Evolutionary conservation across 2,888 invertebrate genomes (phyloP).

Genomic region (Plagodis pulveraria): DNA sequence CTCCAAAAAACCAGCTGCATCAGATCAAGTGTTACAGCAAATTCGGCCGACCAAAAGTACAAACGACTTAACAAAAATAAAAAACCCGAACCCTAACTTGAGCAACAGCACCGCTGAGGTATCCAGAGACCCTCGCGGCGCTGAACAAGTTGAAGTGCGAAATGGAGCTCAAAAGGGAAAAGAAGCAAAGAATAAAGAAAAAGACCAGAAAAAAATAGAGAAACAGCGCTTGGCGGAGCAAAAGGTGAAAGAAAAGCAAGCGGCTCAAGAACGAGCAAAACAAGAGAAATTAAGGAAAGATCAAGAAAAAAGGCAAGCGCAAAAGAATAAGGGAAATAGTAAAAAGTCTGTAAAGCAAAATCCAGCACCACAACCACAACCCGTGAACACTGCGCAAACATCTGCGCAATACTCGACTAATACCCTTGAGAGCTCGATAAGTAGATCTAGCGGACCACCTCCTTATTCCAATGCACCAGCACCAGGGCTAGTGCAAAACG

Average conservation of each 20-base stretch:
- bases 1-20: conserved; percentile 5
- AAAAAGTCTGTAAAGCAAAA: conserved; percentile 39
- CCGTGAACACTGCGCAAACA: conserved; percentile 30
- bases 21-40: conserved; percentile 29
- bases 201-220: conserved; percentile 60
- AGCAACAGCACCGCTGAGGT: conserved; percentile 57
- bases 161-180: conserved; percentile 43
- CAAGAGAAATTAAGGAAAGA: conserved; percentile 55
- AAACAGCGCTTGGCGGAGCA: conserved; percentile 56
- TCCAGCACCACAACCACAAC: conserved; percentile 33
- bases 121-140: conserved; percentile 55
- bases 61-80: conserved; percentile 48
- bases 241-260: conserved; percentile 53
- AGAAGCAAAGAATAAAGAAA: conserved; percentile 42
- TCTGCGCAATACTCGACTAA: conserved; percentile 54
- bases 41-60: conserved; percentile 56
- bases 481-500: conserved; percentile 28
- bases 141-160: conserved; percentile 32
- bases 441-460: conserved; percentile 70
- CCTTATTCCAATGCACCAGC: conserved; percentile 56
- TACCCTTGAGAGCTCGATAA: conserved; percentile 74
- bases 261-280: conserved; percentile 51
- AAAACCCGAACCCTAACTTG: conserved; percentile 41
- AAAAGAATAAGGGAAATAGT: conserved; percentile 43
- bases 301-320: conserved; percentile 46